Evolutionary conservation across 2,797 vertebrate species (phyloP), one percentile per base, ranked within the genome.

Genomic region (Premnoplex brunnescens): DNA sequence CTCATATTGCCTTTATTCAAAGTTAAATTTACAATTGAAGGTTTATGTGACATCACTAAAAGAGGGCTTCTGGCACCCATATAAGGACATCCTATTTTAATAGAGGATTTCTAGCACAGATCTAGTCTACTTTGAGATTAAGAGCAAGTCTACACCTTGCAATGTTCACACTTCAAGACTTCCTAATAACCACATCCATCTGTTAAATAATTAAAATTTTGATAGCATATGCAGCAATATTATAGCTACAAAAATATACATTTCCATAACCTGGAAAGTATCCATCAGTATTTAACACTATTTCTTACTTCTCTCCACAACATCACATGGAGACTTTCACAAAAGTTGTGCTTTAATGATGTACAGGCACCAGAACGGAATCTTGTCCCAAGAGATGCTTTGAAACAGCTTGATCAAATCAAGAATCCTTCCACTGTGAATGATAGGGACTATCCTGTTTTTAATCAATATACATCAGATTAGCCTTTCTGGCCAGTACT

Each of bases 121-220:
- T 41, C 39, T 59, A 69, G 43, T 24, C n/a, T 71, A 58, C 51
- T 76, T 11, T 30, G 44, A 85, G 67, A 66, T 13, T 21, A 87
- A 62, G 48, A 89, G 37, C 51, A 67, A 80, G 34, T 49, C 37
- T 49, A 39, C 17, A 77, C 60, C 56, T 91, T 77, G 56, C 23
- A 63, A 80, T 12, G 63, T 67, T 96, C 84, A 77, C 64, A 82
- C 62, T 34, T 94, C 52, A 67, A 58, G 48, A 62, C 72, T 68
- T 96, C 91, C 86, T 76, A 96, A 85, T 77, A 81, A 73, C 56
- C 91, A 63, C 28, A 85, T 51, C 87, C 77, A 81, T 88, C 72
- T 84, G 72, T 84, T 95, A 92, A 91, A 92, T 91, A 89, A 96
- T 91, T 86, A 56, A 85, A 63, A 73, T 78, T 73, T 43, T 81